Evolutionary conservation across 1,140 invertebrate genomes (phyloP).

Genomic region (Pseudoatta argentina): DNA sequence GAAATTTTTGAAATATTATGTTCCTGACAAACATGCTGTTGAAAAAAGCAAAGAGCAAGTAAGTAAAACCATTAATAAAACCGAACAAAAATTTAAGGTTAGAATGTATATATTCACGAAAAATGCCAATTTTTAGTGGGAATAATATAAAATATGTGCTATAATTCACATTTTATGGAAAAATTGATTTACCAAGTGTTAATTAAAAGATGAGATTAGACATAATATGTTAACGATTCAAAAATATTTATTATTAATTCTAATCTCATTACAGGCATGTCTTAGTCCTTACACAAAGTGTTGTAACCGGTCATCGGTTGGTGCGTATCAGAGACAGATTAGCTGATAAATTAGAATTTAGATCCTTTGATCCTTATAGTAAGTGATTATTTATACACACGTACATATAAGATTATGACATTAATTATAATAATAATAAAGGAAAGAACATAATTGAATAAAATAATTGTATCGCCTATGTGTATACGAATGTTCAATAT

Average conservation of each 20-base stretch:
- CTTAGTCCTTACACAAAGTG: conserved; percentile 92
- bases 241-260: background rate
- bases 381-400: conserved; percentile 80
- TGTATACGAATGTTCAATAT: background rate
- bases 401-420: background rate
- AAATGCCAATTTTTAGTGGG: background rate
- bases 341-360: conserved; percentile 92
- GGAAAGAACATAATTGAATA: too few relatives aligned
- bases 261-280: conserved; percentile 87
- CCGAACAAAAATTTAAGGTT: conserved; percentile 48
- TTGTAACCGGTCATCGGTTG: conserved; percentile 91
- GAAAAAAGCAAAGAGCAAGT: conserved; percentile 79
- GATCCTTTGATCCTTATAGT: conserved; percentile 93
- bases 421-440: background rate
- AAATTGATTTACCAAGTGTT: background rate
- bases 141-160: background rate
- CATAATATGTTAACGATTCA: background rate
- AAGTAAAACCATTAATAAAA: conserved; percentile 51
- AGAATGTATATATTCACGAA: background rate
- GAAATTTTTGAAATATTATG: conserved; percentile 60
- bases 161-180: background rate
- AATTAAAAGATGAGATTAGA: background rate
- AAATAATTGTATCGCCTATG: too few relatives aligned
- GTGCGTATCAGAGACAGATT: conserved; percentile 89
- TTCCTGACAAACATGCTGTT: conserved; percentile 75